Evolutionary conservation across 2,797 vertebrate genomes (phyloP).

Genomic region (Delichon dasypus): DNA sequence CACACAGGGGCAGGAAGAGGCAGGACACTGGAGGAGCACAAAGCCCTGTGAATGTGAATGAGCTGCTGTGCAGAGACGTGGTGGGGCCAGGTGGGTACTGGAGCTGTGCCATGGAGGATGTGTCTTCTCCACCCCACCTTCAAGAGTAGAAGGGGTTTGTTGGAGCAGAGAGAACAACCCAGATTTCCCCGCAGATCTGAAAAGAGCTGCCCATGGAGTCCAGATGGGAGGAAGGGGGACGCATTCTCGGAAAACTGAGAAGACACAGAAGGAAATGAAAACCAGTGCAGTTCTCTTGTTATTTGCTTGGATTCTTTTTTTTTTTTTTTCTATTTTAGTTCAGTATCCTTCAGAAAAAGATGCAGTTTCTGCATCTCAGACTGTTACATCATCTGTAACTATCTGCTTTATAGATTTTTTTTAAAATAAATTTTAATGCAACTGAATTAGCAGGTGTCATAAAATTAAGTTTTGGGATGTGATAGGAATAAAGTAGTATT

Average conservation of each 20-base stretch:
- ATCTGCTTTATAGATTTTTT: background rate
- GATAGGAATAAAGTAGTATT: background rate
- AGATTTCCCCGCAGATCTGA: background rate
- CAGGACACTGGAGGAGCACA: background rate
- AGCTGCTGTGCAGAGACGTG: fast-evolving
- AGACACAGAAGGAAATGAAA: background rate
- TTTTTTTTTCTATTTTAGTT: too few species aligned
- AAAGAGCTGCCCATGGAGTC: background rate
- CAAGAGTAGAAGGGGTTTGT: background rate
- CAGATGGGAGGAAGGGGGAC: background rate
- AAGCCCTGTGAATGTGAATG: background rate
- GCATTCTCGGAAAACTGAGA: background rate
- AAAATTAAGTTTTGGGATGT: background rate
- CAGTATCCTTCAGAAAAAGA: background rate
- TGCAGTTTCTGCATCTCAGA: background rate
- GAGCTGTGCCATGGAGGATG: background rate
- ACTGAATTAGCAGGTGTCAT: background rate
- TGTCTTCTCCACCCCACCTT: background rate
- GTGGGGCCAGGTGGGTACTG: background rate
- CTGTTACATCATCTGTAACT: background rate
- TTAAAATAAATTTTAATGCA: background rate
- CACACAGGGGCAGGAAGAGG: background rate
- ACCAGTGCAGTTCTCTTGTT: background rate
- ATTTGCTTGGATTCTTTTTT: background rate
- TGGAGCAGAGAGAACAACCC: background rate